Evolutionary conservation across 1,140 invertebrate species (phyloP), one percentile per base, ranked within the genome.

Genomic region (Neodiprion fabricii): DNA sequence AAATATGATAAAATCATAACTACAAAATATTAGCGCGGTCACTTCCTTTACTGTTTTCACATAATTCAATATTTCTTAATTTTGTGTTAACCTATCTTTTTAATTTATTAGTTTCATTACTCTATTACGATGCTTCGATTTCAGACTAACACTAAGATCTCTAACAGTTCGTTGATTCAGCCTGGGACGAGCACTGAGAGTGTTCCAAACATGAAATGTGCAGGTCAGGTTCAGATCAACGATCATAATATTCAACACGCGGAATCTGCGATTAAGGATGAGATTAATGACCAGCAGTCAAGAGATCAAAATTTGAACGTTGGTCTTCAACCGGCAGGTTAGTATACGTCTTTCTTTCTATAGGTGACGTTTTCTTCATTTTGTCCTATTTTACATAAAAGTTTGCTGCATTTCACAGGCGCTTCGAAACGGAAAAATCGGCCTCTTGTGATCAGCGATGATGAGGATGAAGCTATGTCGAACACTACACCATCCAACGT

Each of bases 71-170:
- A 71, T 71, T 71, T 71, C 49, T 71, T 50, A 71, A 53, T 71
- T 71, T 71, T 71, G 70, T 71, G 70, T 71, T 71, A 49, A 71
- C 9, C 70, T 71, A 71, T 71, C 49, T 71, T 49, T 53, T 50
- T 72, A 72, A 53, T 50, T 72, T n/a, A n/a, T 72, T 28, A 72
- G 71, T 9, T 11, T 72, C 48, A 50, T 21, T 7, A 49, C 71
- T 72, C 61, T 21, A 53, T 72, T 0, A 28, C 2, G 71, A 72
- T 72, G 48, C 28, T 72, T 72, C 5, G 48, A 61, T 72, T 21
- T 21, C 17, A 21, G 17, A 21, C 17, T 21, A 21, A 21, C 17
- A 21, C 17, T 21, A 21, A 21, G 70, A 72, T 23, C 12, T 72
- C 70, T 7, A 49, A 53, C 2, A 9, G 48, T 72, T 12, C 5